Evolutionary conservation across 2,888 invertebrate species (phyloP), one percentile per base, ranked within the genome.

Genomic region (Hydropsyche betteni): DNA sequence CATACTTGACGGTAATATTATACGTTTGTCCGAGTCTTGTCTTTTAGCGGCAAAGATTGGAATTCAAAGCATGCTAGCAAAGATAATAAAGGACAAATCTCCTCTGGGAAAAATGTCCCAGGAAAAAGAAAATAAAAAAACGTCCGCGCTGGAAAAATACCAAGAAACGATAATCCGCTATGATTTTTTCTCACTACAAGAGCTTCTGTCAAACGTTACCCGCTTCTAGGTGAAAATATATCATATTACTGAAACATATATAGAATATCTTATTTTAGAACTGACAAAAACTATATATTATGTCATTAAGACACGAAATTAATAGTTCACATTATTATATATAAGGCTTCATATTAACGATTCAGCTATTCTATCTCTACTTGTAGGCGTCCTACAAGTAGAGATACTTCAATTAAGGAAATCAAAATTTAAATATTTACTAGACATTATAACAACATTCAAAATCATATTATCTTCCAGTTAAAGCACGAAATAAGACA

Each of bases 31-130:
- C 34, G 36, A 64, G 12, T 64, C 64, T n/a, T 10, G 44, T 44
- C 44, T 36, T 64, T 12, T n/a, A n/a, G 36, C 36, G 64, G 64
- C 73, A 64, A 73, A 71, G 68, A 64, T 73, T 64, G 50, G 61
- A 61, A 73, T 73, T 73, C 73, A 44, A 68, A 73, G 68, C 73
- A 73, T 73, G 73, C 61, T 50, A 73, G 73, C 44, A 52, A 61
- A 14, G 64, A 68, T 73, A 64, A 73, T 73, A 73, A 73, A 64
- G 73, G 73, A 68, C 61, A 61, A 73, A 73, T 73, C 73, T 73
- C 73, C 64, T 64, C 34, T 64, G 64, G 64, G 64, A 64, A 64
- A 64, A 34, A 64, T 64, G 36, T 36, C 36, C 33, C 34, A 36
- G 36, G n/a, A 34, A 61, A 64, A 64, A 34, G 36, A n/a, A 58